Percentiles rank a stretch among this genome's conserved stretches.
phyloP scores from a whole-genome alignment of 2,888 invertebrate species.

The Barypeithes pellucidus region DNA sequence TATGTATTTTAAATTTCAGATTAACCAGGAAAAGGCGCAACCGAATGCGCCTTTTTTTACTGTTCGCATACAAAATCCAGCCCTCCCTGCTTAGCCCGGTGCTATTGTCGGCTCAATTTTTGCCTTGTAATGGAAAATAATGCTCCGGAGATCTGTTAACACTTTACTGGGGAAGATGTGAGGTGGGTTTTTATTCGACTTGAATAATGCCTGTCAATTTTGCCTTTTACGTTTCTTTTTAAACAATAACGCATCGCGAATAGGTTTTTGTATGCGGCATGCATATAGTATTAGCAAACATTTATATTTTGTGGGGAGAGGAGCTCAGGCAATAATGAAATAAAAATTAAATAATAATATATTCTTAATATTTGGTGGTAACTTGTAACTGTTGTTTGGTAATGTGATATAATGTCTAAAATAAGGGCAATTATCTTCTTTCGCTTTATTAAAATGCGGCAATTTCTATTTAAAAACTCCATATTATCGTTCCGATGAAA shows the following conservation, averaged over 20 bases:
- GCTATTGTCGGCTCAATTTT: constrained; percentile 44
- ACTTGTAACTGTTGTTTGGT: too few relatives aligned
- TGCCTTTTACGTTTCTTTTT: not conserved
- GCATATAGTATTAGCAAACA: not conserved
- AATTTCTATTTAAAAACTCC: too few relatives aligned
- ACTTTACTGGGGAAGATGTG: constrained; percentile 33
- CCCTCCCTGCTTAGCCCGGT: constrained; percentile 22
- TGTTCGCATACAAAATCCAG: constrained; percentile 31
- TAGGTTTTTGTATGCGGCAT: not conserved
- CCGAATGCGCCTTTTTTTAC: constrained; percentile 45
- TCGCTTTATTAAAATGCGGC: too few relatives aligned
- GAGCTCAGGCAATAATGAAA: too few relatives aligned
- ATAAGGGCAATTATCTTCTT: too few relatives aligned
- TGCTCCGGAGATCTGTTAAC: constrained; percentile 38
- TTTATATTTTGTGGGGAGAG: not conserved
- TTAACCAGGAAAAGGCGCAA: constrained; percentile 12
- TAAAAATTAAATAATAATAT: too few relatives aligned
- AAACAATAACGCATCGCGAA: constrained; percentile 13
- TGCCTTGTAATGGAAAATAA: constrained; percentile 51
- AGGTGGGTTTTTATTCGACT: constrained; percentile 18
- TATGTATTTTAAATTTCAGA: constrained; percentile 30
- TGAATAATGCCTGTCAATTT: constrained; percentile 24
- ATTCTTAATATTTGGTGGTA: too few relatives aligned
- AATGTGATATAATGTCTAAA: too few relatives aligned
- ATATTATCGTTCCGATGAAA: too few relatives aligned